Evolutionary conservation across 23 tunicate genomes (phyloP).

Genomic region (Halocynthia aurantium): DNA sequence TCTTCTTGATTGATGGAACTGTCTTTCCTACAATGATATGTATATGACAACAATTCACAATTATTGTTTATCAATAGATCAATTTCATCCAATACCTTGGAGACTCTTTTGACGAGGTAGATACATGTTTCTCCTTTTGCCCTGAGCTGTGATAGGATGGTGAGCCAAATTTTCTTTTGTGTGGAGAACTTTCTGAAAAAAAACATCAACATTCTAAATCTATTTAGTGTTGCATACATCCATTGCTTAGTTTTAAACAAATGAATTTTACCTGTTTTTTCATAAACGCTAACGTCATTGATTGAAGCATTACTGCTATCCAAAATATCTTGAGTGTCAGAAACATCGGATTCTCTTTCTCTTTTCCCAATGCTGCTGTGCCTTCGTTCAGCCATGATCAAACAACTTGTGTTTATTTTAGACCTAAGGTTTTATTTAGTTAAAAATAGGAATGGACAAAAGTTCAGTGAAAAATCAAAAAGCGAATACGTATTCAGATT

Average conservation of each 20-base stretch:
- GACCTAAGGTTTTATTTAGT: no score
- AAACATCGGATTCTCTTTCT: not conserved
- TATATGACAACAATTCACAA: not conserved
- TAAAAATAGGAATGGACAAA: no score
- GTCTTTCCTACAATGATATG: not conserved
- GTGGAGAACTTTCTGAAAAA: not conserved
- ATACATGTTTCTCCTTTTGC: constrained; percentile 5
- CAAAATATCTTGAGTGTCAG: not conserved
- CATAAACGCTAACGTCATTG: constrained; percentile 8
- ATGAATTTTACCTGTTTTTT: not conserved
- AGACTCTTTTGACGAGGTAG: constrained; percentile 16
- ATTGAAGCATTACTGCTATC: constrained; percentile 4
- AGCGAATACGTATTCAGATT: no score
- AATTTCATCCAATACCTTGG: constrained; percentile 1
- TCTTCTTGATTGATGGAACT: constrained; percentile 52
- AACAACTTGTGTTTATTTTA: no score
- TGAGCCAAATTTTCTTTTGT: constrained; percentile 18
- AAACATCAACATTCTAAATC: not conserved
- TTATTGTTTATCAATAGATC: not conserved
- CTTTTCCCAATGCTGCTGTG: not conserved
- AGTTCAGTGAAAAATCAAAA: no score
- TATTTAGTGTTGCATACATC: not conserved
- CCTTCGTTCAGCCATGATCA: no score
- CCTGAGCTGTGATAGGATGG: constrained; percentile 9
- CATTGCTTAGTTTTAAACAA: not conserved